Base-by-base conservation (phyloP, 1,140 invertebrate species). In the Gryon sp. region DNA sequence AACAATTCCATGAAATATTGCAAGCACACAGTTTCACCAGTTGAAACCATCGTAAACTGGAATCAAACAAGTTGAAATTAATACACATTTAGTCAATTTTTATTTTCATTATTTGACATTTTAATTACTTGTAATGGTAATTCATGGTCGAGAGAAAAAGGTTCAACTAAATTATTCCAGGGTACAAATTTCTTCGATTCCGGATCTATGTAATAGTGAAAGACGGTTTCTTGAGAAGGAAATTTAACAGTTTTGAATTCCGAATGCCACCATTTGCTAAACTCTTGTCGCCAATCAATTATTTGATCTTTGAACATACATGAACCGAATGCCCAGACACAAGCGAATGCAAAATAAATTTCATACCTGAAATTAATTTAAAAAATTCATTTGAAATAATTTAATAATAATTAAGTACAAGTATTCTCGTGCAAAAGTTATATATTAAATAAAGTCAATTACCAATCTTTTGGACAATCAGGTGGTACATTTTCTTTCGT, bases 311-410 rank as follows among this genome's bases (percentile, higher is more conserved):
- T 95, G 84, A 95, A 97, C 48, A 96, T 90, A 0, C 93, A 92
- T 0, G 97, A 96, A 12, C 97, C 97, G 84, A 98, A 99, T 0
- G 96, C 95, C 97, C 97, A 99, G 14, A 98, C 92, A 57, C 92
- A 92, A 4, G 93, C 93, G 86, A 98, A 99, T 0, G 94, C 95
- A 89, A 99, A 99, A 83, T 98, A 97, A 3, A 94, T 92, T 88
- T 99, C 97, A 80, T 97, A 97, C 87, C 93, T 90, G 34, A 70
- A 26, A 36, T 12, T 15, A 60, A 26, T 32, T 14, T 32, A 24
- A 24, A 18, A 11, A 20, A 20, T 26, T 9, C n/a, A n/a, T 19
- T 38, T 4, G 20, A 22, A 43, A 22, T 6, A 18, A 40, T 16
- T 18, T 7, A 15, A 24, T 8, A 15, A 8, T 7, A 26, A 46